These are phyloP conservation scores for Spodoptera frugiperda DNA, from an alignment of 1,140 invertebrate species.

Conservation along the genomic window DNA sequence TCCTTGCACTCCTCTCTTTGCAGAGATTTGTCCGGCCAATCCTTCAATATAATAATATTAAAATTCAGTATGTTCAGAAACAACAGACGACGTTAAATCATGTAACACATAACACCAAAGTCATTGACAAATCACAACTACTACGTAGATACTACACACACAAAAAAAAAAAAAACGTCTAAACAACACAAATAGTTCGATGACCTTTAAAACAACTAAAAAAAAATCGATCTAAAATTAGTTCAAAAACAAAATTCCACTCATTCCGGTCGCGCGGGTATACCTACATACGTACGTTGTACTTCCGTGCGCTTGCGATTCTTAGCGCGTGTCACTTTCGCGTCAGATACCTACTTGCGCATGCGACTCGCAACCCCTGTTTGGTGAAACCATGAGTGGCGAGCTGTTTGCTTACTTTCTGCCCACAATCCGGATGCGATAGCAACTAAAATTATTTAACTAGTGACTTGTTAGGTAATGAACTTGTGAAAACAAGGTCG, in stretches of 20 bases:
- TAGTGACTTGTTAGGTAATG: constrained; percentile 32
- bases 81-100: too few species aligned
- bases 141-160: too few species aligned
- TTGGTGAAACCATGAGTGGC: constrained; percentile 62
- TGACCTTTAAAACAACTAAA: background rate
- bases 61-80: too few species aligned
- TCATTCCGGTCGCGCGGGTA: background rate
- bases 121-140: background rate
- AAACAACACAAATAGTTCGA: constrained; percentile 1
- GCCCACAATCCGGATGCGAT: constrained; percentile 64
- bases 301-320: constrained; percentile 51
- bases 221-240: background rate
- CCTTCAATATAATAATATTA: too few species aligned
- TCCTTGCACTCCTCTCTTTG: too few species aligned
- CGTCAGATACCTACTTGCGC: constrained; percentile 51
- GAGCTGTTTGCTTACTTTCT: constrained; percentile 67
- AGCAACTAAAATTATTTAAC: constrained; percentile 53
- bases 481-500: constrained; percentile 11
- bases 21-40: too few species aligned
- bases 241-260: constrained; percentile 7
- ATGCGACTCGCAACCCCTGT: constrained; percentile 61
- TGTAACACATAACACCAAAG: too few species aligned
- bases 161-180: background rate
- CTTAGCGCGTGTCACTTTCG: constrained; percentile 63
- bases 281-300: too few species aligned